Conservation (phyloP, 1,140 invertebrate species). For the Listronotus oregonensis region DNA sequence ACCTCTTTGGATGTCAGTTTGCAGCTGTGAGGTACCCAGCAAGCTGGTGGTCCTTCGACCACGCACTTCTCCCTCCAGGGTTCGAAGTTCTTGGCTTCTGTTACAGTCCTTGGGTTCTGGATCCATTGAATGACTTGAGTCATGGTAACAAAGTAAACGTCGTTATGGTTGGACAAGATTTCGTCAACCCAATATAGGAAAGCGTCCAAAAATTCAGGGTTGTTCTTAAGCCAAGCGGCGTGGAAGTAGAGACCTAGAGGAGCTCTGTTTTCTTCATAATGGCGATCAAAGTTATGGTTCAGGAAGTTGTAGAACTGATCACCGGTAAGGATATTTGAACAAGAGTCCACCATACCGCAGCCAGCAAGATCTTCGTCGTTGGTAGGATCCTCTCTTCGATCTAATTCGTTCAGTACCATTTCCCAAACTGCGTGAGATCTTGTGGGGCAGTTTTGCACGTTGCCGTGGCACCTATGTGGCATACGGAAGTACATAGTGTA, state of each 20-base stretch:
- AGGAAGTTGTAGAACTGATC: constrained; percentile 96
- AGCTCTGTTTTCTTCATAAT: constrained; percentile 92
- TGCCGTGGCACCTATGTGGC: constrained; percentile 93
- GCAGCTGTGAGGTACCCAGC: constrained; percentile 88
- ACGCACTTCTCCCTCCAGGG: constrained; percentile 92
- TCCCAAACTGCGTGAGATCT: constrained; percentile 94
- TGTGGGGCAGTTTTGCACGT: constrained; percentile 90
- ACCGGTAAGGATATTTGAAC: constrained; percentile 89
- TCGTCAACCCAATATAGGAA: constrained; percentile 96
- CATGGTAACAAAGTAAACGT: constrained; percentile 98
- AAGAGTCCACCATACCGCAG: constrained; percentile 96
- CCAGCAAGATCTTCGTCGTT: constrained; percentile 91
- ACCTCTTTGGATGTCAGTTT: constrained; percentile 90
- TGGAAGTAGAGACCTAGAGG: constrained; percentile 95
- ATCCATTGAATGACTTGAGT: constrained; percentile 97
- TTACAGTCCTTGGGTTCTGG: constrained; percentile 84
- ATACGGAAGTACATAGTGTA: constrained; percentile 98
- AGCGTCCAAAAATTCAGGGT: constrained; percentile 89
- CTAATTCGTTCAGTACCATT: constrained; percentile 97
- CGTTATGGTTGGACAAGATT: constrained; percentile 82
- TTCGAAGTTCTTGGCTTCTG: constrained; percentile 88
- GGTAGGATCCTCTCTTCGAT: constrained; percentile 87
- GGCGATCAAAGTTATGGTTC: constrained; percentile 93
- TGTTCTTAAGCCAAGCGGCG: constrained; percentile 94
- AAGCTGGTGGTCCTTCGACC: constrained; percentile 77